These are phyloP conservation scores for Spheniscus humboldti DNA, from an alignment of 2,797 vertebrate genomes.

Conservation along the genomic window DNA sequence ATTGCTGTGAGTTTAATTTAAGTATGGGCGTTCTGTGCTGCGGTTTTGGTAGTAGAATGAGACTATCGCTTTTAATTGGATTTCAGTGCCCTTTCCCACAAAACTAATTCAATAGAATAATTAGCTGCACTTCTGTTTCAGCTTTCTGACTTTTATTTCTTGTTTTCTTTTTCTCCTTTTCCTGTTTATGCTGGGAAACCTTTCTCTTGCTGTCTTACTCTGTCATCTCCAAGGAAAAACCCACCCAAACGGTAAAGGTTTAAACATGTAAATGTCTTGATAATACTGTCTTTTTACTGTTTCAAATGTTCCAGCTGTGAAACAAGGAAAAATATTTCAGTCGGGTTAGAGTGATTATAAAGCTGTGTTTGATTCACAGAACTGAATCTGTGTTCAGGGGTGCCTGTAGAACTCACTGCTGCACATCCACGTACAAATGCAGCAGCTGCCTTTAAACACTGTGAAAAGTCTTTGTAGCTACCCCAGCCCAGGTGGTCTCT, in stretches of 20 bases:
- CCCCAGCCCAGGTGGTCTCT: rapidly evolving
- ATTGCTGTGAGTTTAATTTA: background rate
- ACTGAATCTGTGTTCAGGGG: background rate
- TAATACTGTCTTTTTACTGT: background rate
- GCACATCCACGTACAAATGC: rapidly evolving
- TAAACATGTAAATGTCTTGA: background rate
- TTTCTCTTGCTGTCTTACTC: conserved; percentile 62
- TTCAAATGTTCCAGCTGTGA: background rate
- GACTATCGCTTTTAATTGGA: background rate
- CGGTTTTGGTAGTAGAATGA: background rate
- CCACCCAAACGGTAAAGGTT: conserved; percentile 85
- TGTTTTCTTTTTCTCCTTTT: conserved; percentile 48
- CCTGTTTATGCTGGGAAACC: conserved; percentile 60
- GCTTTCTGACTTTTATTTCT: conserved; percentile 49
- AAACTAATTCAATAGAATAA: background rate
- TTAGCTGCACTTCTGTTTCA: background rate
- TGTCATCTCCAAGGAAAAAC: conserved; percentile 79
- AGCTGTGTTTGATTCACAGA: background rate
- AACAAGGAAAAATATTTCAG: background rate
- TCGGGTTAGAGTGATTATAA: background rate
- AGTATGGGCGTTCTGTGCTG: background rate
- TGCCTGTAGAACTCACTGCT: background rate
- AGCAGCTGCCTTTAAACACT: background rate
- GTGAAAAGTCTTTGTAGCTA: background rate
- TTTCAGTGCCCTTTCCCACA: background rate